Conservation (phyloP, 2,888 invertebrate genomes). For the Eumerus sabulonum region DNA sequence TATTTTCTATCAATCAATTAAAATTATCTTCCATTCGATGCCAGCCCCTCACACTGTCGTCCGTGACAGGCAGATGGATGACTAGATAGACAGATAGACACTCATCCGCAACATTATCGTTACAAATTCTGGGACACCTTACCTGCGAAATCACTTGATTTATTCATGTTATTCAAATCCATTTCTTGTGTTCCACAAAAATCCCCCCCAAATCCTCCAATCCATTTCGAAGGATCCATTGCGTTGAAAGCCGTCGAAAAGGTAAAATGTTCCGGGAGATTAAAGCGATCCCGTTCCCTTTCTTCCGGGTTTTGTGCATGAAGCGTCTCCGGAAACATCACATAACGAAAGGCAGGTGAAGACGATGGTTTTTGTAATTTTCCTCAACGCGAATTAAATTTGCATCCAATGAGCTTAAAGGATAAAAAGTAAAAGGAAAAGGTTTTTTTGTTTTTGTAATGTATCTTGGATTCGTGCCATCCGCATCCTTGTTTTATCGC, state of each 20-base stretch:
- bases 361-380: slow-evolving; percentile 30
- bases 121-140: slow-evolving; percentile 57
- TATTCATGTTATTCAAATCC: slow-evolving; percentile 71
- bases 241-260: slow-evolving; percentile 43
- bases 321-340: slow-evolving; percentile 9
- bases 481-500: slow-evolving; percentile 18
- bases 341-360: background rate
- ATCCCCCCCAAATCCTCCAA: slow-evolving; percentile 45
- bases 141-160: slow-evolving; percentile 65
- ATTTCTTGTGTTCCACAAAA: slow-evolving; percentile 69
- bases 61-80: no score
- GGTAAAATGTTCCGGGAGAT: slow-evolving; percentile 59
- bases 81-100: slow-evolving; percentile 3
- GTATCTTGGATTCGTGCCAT: slow-evolving; percentile 7
- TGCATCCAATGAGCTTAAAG: slow-evolving; percentile 68
- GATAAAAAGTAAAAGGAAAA: slow-evolving; percentile 65
- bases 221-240: slow-evolving; percentile 30
- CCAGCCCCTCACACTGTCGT: no score
- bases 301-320: slow-evolving; percentile 24
- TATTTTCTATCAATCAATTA: background rate
- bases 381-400: slow-evolving; percentile 66
- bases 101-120: slow-evolving; percentile 49
- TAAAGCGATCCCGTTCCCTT: slow-evolving; percentile 42
- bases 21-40: no score
- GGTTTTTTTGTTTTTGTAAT: slow-evolving; percentile 19